These are phyloP conservation scores for Strigamia maritima DNA, from an alignment of 2,888 invertebrate genomes.

Conservation along the genomic window DNA sequence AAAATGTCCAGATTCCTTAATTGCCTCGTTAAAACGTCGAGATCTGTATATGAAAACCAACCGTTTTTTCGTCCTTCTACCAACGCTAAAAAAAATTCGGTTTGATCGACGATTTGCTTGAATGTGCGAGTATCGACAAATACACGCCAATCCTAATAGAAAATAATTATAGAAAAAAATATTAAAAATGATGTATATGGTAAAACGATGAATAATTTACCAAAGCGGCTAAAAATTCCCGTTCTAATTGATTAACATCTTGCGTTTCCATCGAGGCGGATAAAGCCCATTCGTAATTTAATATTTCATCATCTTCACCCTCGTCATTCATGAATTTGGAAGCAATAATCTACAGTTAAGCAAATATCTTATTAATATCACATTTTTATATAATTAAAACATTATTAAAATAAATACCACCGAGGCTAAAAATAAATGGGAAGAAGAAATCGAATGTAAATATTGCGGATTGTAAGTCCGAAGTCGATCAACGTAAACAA, in stretches of 20 bases:
- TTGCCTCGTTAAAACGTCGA: conserved; percentile 59
- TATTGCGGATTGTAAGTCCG: conserved; percentile 75
- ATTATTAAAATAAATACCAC: conserved; percentile 62
- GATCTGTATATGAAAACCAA: conserved; percentile 79
- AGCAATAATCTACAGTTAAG: conserved; percentile 75
- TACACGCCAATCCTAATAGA: conserved; percentile 75
- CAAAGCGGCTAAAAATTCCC: conserved; percentile 82
- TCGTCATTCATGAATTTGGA: conserved; percentile 93
- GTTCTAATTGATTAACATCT: conserved; percentile 76
- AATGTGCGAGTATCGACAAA: conserved; percentile 74
- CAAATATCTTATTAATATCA: not conserved
- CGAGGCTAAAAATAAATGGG: conserved; percentile 90
- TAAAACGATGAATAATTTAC: conserved; percentile 58
- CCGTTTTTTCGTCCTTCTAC: conserved; percentile 69
- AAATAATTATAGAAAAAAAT: conserved; percentile 45
- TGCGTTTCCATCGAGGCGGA: conserved; percentile 71
- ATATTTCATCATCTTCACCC: conserved; percentile 86
- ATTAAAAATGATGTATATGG: too few species aligned
- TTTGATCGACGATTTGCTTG: conserved; percentile 64
- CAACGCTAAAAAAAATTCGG: conserved; percentile 71
- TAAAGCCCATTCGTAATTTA: conserved; percentile 88
- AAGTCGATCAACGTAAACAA: conserved; percentile 88
- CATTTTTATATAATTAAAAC: not conserved
- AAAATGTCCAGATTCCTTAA: conserved; percentile 46
- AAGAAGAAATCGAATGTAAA: conserved; percentile 75